Conservation (phyloP, 1,140 invertebrate species). For the Sycophila sp. region DNA sequence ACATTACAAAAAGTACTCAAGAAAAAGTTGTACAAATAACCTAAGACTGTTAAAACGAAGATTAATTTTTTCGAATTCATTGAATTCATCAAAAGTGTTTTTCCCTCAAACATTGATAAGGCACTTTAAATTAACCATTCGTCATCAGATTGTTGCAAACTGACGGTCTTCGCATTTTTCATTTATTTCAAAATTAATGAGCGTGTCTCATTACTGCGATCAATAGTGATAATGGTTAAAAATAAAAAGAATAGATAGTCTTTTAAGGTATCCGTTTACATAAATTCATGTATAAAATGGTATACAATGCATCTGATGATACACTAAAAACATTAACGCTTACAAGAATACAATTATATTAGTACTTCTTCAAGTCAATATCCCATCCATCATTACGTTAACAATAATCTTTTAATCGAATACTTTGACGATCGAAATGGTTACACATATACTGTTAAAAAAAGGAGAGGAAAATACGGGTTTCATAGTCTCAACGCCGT, state of each 20-base stretch:
- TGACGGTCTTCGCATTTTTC: background rate
- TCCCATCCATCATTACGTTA: slow-evolving; percentile 5
- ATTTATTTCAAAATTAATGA: slow-evolving; percentile 8
- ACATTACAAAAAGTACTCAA: background rate
- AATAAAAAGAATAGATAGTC: too few relatives aligned
- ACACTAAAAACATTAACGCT: slow-evolving; percentile 2
- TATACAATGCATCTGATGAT: too few relatives aligned
- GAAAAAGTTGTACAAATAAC: too few relatives aligned
- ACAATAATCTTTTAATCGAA: slow-evolving; percentile 10
- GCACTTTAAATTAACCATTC: slow-evolving; percentile 29
- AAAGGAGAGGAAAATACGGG: too few relatives aligned
- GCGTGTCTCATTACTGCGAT: too few relatives aligned
- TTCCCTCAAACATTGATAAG: slow-evolving; percentile 9
- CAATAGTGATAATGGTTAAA: too few relatives aligned
- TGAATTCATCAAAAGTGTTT: slow-evolving; percentile 12
- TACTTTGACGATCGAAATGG: background rate
- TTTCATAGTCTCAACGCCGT: too few relatives aligned
- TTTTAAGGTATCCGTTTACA: slow-evolving; percentile 1
- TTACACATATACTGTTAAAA: too few relatives aligned
- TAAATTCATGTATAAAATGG: slow-evolving; percentile 19
- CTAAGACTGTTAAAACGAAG: background rate
- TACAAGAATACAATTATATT: slow-evolving; percentile 8
- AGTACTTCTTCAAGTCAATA: background rate
- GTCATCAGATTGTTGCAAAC: background rate
- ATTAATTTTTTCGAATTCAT: too few relatives aligned